Percentiles rank a stretch among this genome's conserved stretches.
Conservation (phyloP, 2,113 vertebrate genomes). For the Glareola pratincola region DNA sequence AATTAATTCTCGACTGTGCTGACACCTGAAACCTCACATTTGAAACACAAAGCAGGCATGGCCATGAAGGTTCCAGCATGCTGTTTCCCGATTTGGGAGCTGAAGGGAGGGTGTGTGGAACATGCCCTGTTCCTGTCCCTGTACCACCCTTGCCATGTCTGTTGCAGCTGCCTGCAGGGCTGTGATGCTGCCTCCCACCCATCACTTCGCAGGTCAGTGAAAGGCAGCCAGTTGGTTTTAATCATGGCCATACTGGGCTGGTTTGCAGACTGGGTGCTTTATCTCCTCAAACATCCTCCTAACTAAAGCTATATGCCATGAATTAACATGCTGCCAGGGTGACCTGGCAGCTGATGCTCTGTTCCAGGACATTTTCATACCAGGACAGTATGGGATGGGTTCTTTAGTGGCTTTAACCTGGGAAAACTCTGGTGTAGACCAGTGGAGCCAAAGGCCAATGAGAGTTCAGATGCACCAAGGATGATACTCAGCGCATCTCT, state of each 20-base stretch:
- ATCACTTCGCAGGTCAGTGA: neutral
- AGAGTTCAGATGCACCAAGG: neutral
- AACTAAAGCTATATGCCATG: neutral
- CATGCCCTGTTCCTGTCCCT: neutral
- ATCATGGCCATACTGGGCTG: neutral
- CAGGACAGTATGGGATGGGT: neutral
- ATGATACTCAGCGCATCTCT: neutral
- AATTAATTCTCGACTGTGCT: neutral
- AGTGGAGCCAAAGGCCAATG: neutral
- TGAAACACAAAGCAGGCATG: neutral
- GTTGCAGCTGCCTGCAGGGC: neutral
- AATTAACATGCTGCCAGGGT: neutral
- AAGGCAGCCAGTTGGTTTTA: neutral
- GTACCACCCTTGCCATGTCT: neutral
- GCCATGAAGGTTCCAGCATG: neutral
- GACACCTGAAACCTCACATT: neutral
- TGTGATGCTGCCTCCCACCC: neutral
- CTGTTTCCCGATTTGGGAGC: neutral
- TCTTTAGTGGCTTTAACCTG: constrained; percentile 1
- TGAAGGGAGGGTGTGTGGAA: neutral
- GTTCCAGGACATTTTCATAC: neutral
- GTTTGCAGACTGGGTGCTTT: neutral
- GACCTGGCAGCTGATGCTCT: neutral
- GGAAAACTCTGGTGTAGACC: neutral
- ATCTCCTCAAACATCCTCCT: neutral